Evolutionary conservation across 2,888 invertebrate species (phyloP), one percentile per base, ranked within the genome.

Genomic region (Diploptera punctata): DNA sequence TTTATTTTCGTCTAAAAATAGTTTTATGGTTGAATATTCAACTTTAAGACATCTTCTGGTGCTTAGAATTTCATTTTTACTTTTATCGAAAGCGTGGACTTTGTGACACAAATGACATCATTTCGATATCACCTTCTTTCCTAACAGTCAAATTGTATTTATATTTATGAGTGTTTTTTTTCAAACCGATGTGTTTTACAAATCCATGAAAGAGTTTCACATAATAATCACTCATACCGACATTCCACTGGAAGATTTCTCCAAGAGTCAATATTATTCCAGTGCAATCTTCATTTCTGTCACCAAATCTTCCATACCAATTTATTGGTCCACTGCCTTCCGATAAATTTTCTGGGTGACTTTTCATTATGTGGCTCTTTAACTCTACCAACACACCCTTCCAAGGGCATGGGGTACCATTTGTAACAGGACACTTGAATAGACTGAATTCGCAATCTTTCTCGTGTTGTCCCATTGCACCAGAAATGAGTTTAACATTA

Each of bases 21-120:
- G 21, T 24, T 60, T 60, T 24, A 60, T 16, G 16, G 26, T 60
- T 24, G 21, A n/a, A 60, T 60, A 60, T 24, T 60, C 26, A 60
- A 26, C 49, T 49, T 49, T 19, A 5, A 49, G 16, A n/a, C n/a
- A 19, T 18, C n/a, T 49, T 5, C 19, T 49, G n/a, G 9, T 49
- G 19, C 49, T n/a, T n/a, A 49, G n/a, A 18, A 19, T 49, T 16
- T 49, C 19, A 5, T 49, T 16, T 49, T 49, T 49, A 49, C 4
- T 49, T 49, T 49, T 49, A 7, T n/a, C 19, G 9, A 19, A n/a
- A 49, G 5, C 16, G n/a, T 19, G 19, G 7, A 49, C n/a, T 49
- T 49, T 49, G 16, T 49, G n/a, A 7, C n/a, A n/a, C 4, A 49
- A n/a, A 4, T 4, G 5, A 49, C n/a, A 49, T 49, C 5, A n/a